A percentile compares a stretch with the other conserved stretches of the same genome.
Evolutionary conservation across 1,140 invertebrate genomes (phyloP).

Genomic region (Listronotus oregonensis): DNA sequence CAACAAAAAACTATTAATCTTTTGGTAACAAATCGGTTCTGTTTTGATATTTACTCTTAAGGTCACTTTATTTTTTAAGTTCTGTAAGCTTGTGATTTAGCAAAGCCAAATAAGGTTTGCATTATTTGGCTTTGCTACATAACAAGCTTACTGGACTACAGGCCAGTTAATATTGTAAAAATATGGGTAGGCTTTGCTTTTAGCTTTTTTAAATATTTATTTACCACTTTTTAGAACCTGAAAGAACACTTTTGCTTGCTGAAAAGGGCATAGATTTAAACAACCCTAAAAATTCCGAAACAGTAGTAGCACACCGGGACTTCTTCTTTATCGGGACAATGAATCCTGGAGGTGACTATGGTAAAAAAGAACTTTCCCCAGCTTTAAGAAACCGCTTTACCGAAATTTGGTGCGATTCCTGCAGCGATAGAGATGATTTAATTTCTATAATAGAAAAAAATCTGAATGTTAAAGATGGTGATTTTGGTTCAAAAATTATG

Average conservation of each 20-base stretch:
- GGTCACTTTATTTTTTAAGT: too few species aligned
- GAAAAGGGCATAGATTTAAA: conserved; percentile 77
- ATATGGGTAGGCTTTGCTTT: too few species aligned
- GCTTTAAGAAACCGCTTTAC: conserved; percentile 97
- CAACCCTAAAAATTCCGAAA: conserved; percentile 57
- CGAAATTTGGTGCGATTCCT: conserved; percentile 95
- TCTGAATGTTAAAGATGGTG: conserved; percentile 63
- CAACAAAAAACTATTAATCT: too few species aligned
- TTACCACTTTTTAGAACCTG: conserved; percentile 71
- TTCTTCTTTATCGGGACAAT: conserved; percentile 98
- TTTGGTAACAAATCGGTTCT: too few species aligned
- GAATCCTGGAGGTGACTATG: conserved; percentile 99
- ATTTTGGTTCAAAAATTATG: conserved; percentile 71
- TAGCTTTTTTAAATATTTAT: conserved; percentile 2
- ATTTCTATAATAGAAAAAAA: conserved; percentile 82
- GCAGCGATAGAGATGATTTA: conserved; percentile 72
- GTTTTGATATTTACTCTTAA: too few species aligned
- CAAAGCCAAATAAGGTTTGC: too few species aligned
- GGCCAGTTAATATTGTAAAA: too few species aligned
- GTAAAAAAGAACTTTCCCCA: conserved; percentile 98
- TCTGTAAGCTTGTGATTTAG: too few species aligned
- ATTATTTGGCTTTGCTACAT: too few species aligned
- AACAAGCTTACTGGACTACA: too few species aligned
- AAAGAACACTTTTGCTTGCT: conserved; percentile 86
- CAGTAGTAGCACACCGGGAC: conserved; percentile 73